Conservation (phyloP, 1,140 invertebrate species). For the Apis florea region DNA sequence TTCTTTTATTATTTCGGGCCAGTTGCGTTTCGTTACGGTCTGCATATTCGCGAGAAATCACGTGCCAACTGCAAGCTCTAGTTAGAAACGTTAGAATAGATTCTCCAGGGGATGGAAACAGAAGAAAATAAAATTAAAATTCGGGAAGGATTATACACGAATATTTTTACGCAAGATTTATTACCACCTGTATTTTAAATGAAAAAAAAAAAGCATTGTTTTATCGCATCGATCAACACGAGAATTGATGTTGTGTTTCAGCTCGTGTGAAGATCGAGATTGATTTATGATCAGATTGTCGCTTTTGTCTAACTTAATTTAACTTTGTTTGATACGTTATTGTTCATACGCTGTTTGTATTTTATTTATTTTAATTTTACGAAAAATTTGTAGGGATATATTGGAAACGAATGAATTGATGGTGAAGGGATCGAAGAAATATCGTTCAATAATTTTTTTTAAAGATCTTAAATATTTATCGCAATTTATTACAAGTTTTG, state of each 20-base stretch:
- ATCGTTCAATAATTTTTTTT: too few relatives aligned
- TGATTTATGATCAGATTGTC: neutral
- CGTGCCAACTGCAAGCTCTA: neutral
- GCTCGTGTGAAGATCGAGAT: neutral
- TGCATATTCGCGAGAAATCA: slow-evolving; percentile 23
- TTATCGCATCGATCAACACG: neutral
- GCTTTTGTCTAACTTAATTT: too few relatives aligned
- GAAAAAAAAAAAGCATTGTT: neutral
- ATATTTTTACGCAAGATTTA: neutral
- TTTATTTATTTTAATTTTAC: neutral
- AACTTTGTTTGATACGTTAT: neutral
- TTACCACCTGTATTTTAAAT: neutral
- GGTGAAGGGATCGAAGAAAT: neutral
- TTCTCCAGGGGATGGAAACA: neutral
- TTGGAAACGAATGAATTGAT: neutral
- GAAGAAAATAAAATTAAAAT: neutral
- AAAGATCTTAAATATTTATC: too few relatives aligned
- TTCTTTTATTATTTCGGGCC: slow-evolving; percentile 29
- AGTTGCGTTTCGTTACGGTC: slow-evolving; percentile 22
- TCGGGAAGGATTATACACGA: neutral
- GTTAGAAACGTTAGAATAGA: neutral
- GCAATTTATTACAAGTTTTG: neutral
- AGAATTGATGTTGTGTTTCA: neutral
- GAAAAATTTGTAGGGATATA: neutral
- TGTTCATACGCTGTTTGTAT: neutral